Conservation (phyloP, 2,888 invertebrate genomes). For the Ephialtes manifestator region DNA sequence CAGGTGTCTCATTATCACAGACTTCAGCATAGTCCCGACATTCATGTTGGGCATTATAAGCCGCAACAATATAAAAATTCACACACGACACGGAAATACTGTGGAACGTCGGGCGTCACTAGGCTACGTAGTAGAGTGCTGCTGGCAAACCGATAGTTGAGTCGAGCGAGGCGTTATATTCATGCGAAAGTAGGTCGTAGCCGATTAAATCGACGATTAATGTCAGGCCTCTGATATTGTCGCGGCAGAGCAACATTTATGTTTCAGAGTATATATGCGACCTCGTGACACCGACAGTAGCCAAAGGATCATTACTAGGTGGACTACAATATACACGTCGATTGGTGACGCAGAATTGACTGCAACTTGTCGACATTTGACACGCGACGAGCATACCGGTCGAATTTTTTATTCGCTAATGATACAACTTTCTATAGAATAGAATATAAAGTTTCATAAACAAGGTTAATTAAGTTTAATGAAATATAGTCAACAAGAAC, state of each 20-base stretch:
- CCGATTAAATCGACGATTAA: conserved; percentile 71
- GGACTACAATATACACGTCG: conserved; percentile 33
- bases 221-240: conserved; percentile 68
- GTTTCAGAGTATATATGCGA: conserved; percentile 37
- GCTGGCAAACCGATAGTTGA: conserved; percentile 46
- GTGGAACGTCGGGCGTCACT: conserved; percentile 17
- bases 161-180: conserved; percentile 51
- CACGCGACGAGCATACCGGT: conserved; percentile 38
- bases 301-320: conserved; percentile 49
- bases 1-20: conserved; percentile 53
- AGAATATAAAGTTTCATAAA: not conserved
- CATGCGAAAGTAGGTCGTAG: conserved; percentile 64
- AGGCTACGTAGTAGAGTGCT: conserved; percentile 8
- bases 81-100: conserved; percentile 47
- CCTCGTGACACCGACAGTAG: conserved; percentile 33
- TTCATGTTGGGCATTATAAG: conserved; percentile 25
- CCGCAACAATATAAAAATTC: conserved; percentile 36
- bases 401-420: conserved; percentile 40
- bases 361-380: conserved; percentile 50
- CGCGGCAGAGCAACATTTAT: conserved; percentile 65
- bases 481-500: not conserved
- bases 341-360: conserved; percentile 41
- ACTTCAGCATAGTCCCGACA: conserved; percentile 16
- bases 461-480: not conserved
- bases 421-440: conserved; percentile 20